Evolutionary conservation across 2,888 invertebrate genomes (phyloP), one percentile per base, ranked within the genome.

Genomic region (Ochropleura plecta): DNA sequence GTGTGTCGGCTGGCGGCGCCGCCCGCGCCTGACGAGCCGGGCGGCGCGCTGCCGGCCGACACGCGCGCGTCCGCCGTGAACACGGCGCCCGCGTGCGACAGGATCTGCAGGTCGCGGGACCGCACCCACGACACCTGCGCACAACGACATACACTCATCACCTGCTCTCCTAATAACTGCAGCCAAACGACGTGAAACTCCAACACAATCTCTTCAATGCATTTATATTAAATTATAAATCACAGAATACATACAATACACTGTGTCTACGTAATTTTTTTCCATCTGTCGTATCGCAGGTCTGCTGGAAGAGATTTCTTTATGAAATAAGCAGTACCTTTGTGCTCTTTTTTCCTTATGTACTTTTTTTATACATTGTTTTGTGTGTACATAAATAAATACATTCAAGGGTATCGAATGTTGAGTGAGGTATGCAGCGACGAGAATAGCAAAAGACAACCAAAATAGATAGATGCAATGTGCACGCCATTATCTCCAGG

Each of bases 101-200:
- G 94, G 87, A 98, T 98, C 92, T 97, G 97, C 70, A 98, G 96
- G 92, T 98, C 98, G 55, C 96, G 96, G 75, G 97, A 97, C 14
- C 98, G 96, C 91, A 98, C 97, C 98, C 98, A 98, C 70, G 98
- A 98, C 73, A 98, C 98, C 98, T 98, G 95, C 53, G 14, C 55
- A 49, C 46, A 20, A 55, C 20, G 44, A 51, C 12, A 14, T 18
- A 1, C 48, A 59, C 60, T n/a, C 8, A 14, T 60, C 16, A 57
- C 20, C 16, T 5, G 9, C 9, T 6, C 14, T 20, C 10, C 16
- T 48, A 16, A 64, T 64, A 64, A 63, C 46, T 14, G 16, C 46
- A 16, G 3, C 20, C 30, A 40, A 18, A n/a, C 14, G 51, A 49
- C 16, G 18, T 49, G 30, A 18, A 49, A 49, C 12, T 65, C 30